Conservation (phyloP, 1,140 invertebrate genomes). For the Hestina assimilis region DNA sequence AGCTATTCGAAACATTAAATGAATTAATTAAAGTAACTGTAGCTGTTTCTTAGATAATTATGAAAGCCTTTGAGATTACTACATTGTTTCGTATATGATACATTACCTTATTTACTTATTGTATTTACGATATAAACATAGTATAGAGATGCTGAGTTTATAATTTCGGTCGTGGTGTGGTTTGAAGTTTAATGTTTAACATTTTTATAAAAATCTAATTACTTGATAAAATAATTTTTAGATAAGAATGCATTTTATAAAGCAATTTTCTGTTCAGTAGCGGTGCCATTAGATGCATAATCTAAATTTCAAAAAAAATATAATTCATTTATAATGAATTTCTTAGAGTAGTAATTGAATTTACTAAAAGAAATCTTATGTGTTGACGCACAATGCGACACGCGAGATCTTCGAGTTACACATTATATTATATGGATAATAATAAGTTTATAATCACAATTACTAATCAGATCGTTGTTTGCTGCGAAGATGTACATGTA, state of each 20-base stretch:
- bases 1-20: slow-evolving; percentile 53
- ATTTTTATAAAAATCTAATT: slow-evolving; percentile 31
- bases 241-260: slow-evolving; percentile 33
- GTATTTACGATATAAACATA: slow-evolving; percentile 41
- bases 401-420: not conserved
- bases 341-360: slow-evolving; percentile 12
- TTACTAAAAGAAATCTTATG: not conserved
- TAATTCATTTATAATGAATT: not conserved
- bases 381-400: slow-evolving; percentile 8
- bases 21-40: slow-evolving; percentile 48
- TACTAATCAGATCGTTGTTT: slow-evolving; percentile 15
- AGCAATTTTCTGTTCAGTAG: slow-evolving; percentile 28
- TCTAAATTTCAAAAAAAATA: slow-evolving; percentile 11
- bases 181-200: slow-evolving; percentile 21
- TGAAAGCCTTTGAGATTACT: slow-evolving; percentile 63
- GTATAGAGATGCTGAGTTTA: slow-evolving; percentile 40
- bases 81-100: slow-evolving; percentile 40
- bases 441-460: slow-evolving; percentile 15
- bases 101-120: slow-evolving; percentile 35
- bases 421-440: slow-evolving; percentile 10
- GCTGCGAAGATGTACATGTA: slow-evolving; percentile 14
- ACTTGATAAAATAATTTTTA: slow-evolving; percentile 25
- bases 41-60: slow-evolving; percentile 55
- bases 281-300: slow-evolving; percentile 32
- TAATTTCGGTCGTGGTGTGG: slow-evolving; percentile 34